Base-by-base conservation (phyloP, 2,113 vertebrate species). In the Corydoras maculifer region DNA sequence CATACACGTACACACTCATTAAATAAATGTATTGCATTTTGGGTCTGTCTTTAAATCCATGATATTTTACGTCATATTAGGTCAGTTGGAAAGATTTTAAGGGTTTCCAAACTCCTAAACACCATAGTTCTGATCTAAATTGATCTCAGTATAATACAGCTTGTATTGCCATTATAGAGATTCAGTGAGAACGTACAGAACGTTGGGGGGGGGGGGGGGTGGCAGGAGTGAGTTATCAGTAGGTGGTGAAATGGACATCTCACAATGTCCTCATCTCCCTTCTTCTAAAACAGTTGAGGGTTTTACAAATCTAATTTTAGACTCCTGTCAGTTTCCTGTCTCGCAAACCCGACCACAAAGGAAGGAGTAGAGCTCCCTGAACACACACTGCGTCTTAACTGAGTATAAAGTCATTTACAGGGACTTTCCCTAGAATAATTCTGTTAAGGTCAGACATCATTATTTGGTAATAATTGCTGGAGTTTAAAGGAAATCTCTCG, bases 401-500 rank as follows among this genome's bases (percentile, higher is more conserved):
- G 62, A n/a, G 35, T 69, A 75, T 66, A 9, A 62, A 75, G 55
- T 68, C 65, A 59, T 54, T 78, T 71, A 60, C 13, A 55, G 14
- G 55, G 32, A 51, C 65, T 14, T 72, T 58, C 57, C 57, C 55
- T 58, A 31, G 31, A 12, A 58, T 74, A 68, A 78, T 78, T 68
- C 68, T 61, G 55, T 64, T 5, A 29, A 48, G 65, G 11, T 74
- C 58, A 59, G 14, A 43, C 25, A 35, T 68, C 58, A 72, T 68
- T 69, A 78, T 75, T 67, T 54, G 66, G 55, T 59, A 53, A 58
- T 65, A 57, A 77, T 71, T 70, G 31, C 63, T 67, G 32, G 29
- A 48, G 51, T 59, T 74, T 59, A 57, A 35, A 43, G 31, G 11
- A 31, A 66, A 72, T 60, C 10, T 66, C 65, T 73, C 51, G 6